phyloP scores from a whole-genome alignment of 2,113 vertebrate genomes.

The Laterallus jamaicensis region DNA sequence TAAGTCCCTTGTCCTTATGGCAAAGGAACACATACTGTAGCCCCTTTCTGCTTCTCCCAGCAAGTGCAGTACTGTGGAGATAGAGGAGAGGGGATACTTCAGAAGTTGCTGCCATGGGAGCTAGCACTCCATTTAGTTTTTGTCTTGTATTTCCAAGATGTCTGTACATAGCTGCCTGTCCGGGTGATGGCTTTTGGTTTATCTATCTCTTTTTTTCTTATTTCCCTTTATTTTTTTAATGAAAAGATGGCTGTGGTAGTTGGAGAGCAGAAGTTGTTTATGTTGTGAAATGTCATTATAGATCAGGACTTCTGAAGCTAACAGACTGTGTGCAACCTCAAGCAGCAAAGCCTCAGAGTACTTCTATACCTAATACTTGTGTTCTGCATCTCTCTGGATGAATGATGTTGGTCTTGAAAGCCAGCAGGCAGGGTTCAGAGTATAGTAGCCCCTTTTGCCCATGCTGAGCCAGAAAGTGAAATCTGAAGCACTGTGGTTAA shows the following conservation, averaged over 20 bases:
- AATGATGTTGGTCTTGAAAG: not conserved
- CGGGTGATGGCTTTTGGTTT: fast-evolving
- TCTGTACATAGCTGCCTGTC: not conserved
- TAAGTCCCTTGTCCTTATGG: not conserved
- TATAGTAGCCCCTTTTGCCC: not conserved
- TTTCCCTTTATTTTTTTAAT: not conserved
- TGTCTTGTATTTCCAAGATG: not conserved
- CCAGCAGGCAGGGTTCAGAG: fast-evolving
- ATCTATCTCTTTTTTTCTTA: not conserved
- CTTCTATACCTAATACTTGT: not conserved
- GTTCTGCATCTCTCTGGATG: not conserved
- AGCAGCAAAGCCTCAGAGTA: not conserved
- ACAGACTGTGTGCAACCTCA: not conserved
- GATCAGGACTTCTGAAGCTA: not conserved
- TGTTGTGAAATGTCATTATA: not conserved
- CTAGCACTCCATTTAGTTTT: not conserved
- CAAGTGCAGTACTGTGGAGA: not conserved
- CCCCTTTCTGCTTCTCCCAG: not conserved
- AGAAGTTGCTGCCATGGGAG: not conserved
- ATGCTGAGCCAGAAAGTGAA: not conserved
- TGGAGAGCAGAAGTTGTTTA: not conserved
- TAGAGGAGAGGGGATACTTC: not conserved
- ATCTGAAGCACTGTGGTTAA: not conserved
- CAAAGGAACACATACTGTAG: not conserved
- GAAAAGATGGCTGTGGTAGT: no score